A percentile compares a stretch with the other conserved stretches of the same genome.
Conservation (phyloP, 2,797 vertebrate species). For the Orientallactaga sibirica region DNA sequence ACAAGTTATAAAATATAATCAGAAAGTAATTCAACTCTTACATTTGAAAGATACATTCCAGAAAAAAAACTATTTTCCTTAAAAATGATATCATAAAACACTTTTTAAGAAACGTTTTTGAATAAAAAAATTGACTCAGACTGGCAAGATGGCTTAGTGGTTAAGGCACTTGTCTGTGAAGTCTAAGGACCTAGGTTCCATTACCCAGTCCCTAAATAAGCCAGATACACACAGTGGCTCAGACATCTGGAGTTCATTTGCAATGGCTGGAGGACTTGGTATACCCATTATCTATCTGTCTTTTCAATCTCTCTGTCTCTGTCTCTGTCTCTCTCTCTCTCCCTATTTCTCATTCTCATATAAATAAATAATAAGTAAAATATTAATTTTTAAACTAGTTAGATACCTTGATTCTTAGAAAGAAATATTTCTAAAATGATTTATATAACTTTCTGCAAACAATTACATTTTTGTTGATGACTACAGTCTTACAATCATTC, state of each 20-base stretch:
- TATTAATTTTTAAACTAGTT: not conserved
- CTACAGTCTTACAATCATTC: not conserved
- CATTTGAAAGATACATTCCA: not conserved
- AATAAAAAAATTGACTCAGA: not conserved
- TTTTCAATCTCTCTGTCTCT: too few relatives aligned
- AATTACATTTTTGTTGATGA: not conserved
- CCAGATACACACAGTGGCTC: too few relatives aligned
- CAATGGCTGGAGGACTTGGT: too few relatives aligned
- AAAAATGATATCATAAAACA: not conserved
- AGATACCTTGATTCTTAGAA: conserved; percentile 3
- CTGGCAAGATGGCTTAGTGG: too few relatives aligned
- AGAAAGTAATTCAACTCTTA: conserved; percentile 19
- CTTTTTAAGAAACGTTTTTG: conserved; percentile 31
- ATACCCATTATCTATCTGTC: too few relatives aligned
- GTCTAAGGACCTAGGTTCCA: too few relatives aligned
- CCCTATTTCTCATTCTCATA: too few relatives aligned
- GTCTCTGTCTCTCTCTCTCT: too few relatives aligned
- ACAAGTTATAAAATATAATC: conserved; percentile 12
- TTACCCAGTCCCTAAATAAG: too few relatives aligned
- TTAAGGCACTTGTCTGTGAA: too few relatives aligned
- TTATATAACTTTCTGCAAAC: conserved; percentile 14
- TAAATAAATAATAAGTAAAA: too few relatives aligned
- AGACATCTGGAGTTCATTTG: too few relatives aligned
- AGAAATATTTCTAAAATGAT: conserved; percentile 20
- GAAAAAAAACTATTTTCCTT: not conserved